These are phyloP conservation scores for Solen grandis DNA, from an alignment of 1,140 invertebrate genomes.

Conservation along the genomic window DNA sequence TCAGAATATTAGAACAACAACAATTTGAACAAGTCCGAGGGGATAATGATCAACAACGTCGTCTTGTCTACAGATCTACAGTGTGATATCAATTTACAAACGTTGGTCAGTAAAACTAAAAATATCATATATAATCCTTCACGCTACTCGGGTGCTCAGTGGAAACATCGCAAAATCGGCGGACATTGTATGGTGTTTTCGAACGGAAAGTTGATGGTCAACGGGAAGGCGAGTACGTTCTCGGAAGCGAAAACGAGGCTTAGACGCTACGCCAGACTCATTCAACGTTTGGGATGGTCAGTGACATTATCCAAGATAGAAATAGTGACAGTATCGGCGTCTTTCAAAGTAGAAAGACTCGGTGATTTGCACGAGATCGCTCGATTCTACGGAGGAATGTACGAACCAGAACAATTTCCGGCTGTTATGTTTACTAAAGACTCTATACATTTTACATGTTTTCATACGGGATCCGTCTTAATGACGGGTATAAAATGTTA, in stretches of 20 bases:
- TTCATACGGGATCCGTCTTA: slow-evolving; percentile 16
- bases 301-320: neutral
- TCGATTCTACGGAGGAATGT: neutral
- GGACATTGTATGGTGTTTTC: slow-evolving; percentile 29
- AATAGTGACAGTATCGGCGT: slow-evolving; percentile 14
- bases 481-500: slow-evolving; percentile 18
- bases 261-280: slow-evolving; percentile 12
- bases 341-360: slow-evolving; percentile 10
- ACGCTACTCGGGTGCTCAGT: neutral
- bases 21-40: too few species aligned
- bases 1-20: too few species aligned
- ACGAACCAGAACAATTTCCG: slow-evolving; percentile 7
- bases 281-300: slow-evolving; percentile 5
- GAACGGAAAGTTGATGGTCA: neutral
- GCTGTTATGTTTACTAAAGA: slow-evolving; percentile 10
- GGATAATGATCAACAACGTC: neutral
- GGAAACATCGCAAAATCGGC: neutral
- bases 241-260: neutral
- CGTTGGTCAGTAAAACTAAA: neutral
- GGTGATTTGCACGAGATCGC: neutral
- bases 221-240: neutral
- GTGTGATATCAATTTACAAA: neutral
- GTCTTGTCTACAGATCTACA: neutral
- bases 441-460: slow-evolving; percentile 13
- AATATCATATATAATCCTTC: neutral